Base-by-base conservation (phyloP, 2,888 invertebrate species). In the Drosophila austrosaltans region DNA sequence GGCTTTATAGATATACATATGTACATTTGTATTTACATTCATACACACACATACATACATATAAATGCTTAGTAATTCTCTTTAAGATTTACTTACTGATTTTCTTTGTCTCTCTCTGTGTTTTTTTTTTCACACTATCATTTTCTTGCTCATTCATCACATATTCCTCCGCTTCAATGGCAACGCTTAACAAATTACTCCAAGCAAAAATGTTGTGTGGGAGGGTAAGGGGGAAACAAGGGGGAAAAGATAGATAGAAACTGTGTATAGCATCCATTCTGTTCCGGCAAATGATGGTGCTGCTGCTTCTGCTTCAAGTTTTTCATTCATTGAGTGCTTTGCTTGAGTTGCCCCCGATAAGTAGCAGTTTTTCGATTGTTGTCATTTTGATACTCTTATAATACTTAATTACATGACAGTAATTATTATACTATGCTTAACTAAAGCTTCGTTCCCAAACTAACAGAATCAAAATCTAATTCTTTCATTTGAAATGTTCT, bases 101-200 rank as follows among this genome's bases (percentile, higher is more conserved):
- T 67, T 53, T 70, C 61, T 64, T 48, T 58, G 16, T 16, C 30
- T 32, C 56, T 16, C 30, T 32, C 56, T 44, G 54, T 20, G 36
- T 53, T 66, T 63, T 74, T 66, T 84, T 84, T 81, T 77, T 57
- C 63, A 62, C 76, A 82, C 77, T 84, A 82, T 84, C 75, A 48
- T 48, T 48, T 48, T 48, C 3, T 48, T 79, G 57, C 71, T 32
- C 64, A 72, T 87, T 87, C 75, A 73, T 87, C 77, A 82, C 75
- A 77, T 78, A 86, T 78, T 81, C 81, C 75, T 81, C 75, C 76
- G 78, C 83, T 66, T 86, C 75, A 86, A 74, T 80, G 69, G 70
- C 63, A 67, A 25, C 72, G 71, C 75, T 81, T 81, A 75, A 79
- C 77, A 84, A 81, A 84, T 84, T 75, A 70, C 77, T 42, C 2